Base-by-base conservation (phyloP, 92 coral and sea anemone genomes). In the Porites divaricata region DNA sequence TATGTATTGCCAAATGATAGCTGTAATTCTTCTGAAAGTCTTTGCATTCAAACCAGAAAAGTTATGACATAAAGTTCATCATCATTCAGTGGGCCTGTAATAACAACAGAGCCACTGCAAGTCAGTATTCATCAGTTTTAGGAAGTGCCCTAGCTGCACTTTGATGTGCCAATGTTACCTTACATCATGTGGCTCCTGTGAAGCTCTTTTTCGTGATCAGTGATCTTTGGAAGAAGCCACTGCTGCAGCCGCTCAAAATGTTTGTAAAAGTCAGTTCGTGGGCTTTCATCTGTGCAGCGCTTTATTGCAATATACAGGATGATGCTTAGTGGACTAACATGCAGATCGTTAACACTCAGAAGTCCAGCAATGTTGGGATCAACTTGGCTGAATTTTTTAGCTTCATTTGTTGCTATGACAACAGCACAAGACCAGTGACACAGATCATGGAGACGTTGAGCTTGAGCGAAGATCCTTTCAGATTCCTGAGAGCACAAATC, bases 381-480 rank as follows among this genome's bases (percentile, higher is more conserved):
- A 1, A 76, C 68, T 12, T 25, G n/a, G 67, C 22, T 28, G 81
- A 76, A 76, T 56, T 57, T 23, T 57, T 24, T 14, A 57, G 41
- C 65, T 58, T 76, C 81, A 54, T 57, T 25, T 57, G 49, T 56
- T 10, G 49, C 10, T 76, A 76, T 56, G 51, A 26, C 50, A 8
- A 76, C 81, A 53, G 81, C 81, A 76, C 81, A 76, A 11, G 81
- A 76, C 81, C 81, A 76, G 52, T 63, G 81, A 54, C 81, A 76
- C 22, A 76, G 49, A 63, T 76, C 68, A 28, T 10, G 81, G 25
- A 76, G 81, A 25, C 26, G n/a, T 24, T 59, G 41, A 15, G 26
- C 24, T 1, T 76, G 52, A 57, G 81, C 20, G 9, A n/a, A 54
- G 16, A 76, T 20, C 22, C 25, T 63, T 9, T 76, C 81, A 63